Evolutionary conservation across 2,797 vertebrate species (phyloP), one percentile per base, ranked within the genome.

Genomic region (Paguma larvata): DNA sequence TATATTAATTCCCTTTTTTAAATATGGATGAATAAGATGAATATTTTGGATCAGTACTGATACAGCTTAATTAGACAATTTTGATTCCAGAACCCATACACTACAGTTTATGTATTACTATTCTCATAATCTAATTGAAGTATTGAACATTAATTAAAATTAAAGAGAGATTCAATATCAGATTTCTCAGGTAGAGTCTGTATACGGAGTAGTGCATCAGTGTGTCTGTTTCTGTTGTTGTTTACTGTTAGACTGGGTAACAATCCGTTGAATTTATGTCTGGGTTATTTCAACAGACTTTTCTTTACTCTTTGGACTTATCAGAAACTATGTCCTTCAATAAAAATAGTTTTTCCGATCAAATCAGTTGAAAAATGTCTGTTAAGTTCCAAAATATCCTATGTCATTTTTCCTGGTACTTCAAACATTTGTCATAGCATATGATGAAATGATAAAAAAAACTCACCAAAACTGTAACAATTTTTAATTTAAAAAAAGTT

Each of bases 101-200:
- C 13, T 72, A 46, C 1, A 96, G 85, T 90, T 85, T 70, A 89
- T 59, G 30, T 32, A 88, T 73, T 73, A 67, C 15, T 84, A 3
- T 70, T 89, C 30, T 91, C 18, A 78, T 85, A 91, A 56, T 92
- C 16, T 82, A 87, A 93, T 72, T 93, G 15, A 93, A 94, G 67
- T 89, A 32, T 73, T 89, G 25, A 85, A 80, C 12, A 88, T 84
- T 78, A 87, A 46, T 79, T 63, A 96, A 94, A 84, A 72, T 48
- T 63, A 38, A 56, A 32, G 34, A 95, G 21, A 78, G 11, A 86
- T 27, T 96, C n/a, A 46, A n/a, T 89, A 80, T 79, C 30, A 75
- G 6, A 93, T 94, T 94, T 94, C 32, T 75, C 53, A 95, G 18
- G 19, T 6, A 89, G 11, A 27, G 38, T 62, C 44, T 93, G 25